Percentiles rank a stretch among this genome's conserved stretches.
Conservation (phyloP, 2,113 vertebrate species). For the Zosterops borbonicus region DNA sequence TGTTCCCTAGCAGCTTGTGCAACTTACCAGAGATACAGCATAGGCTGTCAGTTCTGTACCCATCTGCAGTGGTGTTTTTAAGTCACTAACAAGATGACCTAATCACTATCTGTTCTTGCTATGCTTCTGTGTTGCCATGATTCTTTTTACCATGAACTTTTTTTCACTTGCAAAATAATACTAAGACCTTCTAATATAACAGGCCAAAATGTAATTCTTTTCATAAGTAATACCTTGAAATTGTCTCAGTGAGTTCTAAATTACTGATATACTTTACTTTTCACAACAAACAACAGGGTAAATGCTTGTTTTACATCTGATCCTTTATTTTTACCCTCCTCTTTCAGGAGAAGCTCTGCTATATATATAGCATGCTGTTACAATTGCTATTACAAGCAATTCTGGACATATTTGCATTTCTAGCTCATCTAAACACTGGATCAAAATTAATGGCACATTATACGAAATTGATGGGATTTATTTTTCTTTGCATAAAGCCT, state of each 20-base stretch:
- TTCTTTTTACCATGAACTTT: background rate
- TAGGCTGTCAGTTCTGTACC: conserved; percentile 37
- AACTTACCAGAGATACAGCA: conserved; percentile 34
- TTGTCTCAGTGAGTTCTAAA: background rate
- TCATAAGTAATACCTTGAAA: background rate
- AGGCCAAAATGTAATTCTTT: background rate
- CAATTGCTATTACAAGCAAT: background rate
- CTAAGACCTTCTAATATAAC: background rate
- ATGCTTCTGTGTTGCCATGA: background rate
- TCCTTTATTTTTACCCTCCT: background rate
- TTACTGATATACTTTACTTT: background rate
- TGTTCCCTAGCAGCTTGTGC: conserved; percentile 40
- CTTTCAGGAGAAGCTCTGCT: background rate
- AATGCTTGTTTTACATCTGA: background rate
- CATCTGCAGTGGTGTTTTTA: conserved; percentile 11
- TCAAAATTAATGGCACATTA: background rate
- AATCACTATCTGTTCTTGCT: conserved; percentile 44
- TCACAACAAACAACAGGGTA: background rate
- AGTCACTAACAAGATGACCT: conserved; percentile 51
- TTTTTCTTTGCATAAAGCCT: background rate
- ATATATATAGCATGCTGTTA: background rate
- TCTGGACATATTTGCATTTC: background rate
- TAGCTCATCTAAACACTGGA: background rate
- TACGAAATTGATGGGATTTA: background rate
- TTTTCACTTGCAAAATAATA: background rate